Conservation (phyloP, 2,113 vertebrate species). For the Crotalus tigris region DNA sequence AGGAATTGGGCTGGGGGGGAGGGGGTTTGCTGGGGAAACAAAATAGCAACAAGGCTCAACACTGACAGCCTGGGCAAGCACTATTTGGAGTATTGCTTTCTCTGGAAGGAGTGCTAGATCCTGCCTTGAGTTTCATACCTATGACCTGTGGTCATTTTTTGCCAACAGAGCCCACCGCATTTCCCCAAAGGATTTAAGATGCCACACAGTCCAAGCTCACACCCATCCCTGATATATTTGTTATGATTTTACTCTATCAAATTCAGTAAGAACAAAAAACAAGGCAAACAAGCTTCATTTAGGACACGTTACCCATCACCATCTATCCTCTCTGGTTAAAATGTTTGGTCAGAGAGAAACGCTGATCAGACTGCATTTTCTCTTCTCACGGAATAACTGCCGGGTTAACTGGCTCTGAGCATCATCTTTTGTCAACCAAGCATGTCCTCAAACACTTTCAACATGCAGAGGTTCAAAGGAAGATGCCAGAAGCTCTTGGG, state of each 20-base stretch:
- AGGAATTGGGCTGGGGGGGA: neutral
- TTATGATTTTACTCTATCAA: no score
- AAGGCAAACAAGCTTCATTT: neutral
- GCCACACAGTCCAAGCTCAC: neutral
- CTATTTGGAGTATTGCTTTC: neutral
- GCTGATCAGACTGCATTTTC: neutral
- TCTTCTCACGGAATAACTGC: neutral
- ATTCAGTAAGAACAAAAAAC: neutral
- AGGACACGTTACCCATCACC: neutral
- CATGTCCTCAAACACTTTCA: neutral
- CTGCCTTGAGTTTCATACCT: no score
- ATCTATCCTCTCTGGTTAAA: neutral
- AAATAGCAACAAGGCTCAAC: neutral
- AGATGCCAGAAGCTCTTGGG: no score
- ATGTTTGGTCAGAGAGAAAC: neutral
- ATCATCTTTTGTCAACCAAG: neutral
- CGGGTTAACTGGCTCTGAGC: no score
- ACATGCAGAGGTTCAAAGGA: neutral
- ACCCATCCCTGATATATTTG: neutral
- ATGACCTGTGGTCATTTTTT: neutral
- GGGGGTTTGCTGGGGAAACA: neutral
- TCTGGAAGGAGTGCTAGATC: neutral
- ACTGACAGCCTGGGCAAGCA: neutral
- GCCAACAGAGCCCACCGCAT: neutral
- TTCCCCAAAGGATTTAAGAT: neutral